These are phyloP conservation scores for Drosophila prostipennis DNA, from an alignment of 2,888 invertebrate genomes.

Conservation along the genomic window DNA sequence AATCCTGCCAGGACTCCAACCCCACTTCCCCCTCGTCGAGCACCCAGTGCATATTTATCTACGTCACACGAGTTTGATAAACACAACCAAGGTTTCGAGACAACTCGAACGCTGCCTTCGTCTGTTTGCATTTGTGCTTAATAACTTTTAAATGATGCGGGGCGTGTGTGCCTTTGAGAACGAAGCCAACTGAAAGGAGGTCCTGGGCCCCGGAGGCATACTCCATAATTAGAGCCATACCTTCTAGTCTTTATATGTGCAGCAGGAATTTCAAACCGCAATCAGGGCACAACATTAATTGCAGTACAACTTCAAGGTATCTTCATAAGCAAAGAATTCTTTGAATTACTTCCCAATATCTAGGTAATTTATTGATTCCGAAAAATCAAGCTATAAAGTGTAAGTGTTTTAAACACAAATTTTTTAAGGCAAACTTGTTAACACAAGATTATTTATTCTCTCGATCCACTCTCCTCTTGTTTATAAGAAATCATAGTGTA, in stretches of 20 bases:
- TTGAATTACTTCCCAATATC: no score
- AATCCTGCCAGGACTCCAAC: conserved; percentile 16
- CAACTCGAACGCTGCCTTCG: conserved; percentile 50
- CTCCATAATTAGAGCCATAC: conserved; percentile 30
- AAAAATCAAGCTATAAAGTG: no score
- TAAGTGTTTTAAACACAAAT: no score
- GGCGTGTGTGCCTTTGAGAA: conserved; percentile 23
- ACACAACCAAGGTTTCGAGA: conserved; percentile 48
- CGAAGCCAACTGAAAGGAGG: conserved; percentile 11
- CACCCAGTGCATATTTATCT: conserved; percentile 49
- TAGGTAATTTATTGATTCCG: no score
- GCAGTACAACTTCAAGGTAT: background rate
- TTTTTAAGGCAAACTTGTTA: no score
- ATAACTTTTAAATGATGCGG: conserved; percentile 60
- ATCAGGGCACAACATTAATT: background rate
- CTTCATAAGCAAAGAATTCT: no score
- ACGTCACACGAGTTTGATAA: conserved; percentile 63
- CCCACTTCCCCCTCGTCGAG: background rate
- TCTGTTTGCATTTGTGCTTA: conserved; percentile 66
- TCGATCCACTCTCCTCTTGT: no score
- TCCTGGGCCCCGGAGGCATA: conserved; percentile 4
- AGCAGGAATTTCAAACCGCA: conserved; percentile 6
- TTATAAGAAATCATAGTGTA: background rate
- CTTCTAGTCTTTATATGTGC: background rate
- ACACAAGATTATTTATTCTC: no score